A percentile compares a stretch with the other conserved stretches of the same genome.
Conservation (phyloP, 2,888 invertebrate species). For the Ormyrus pomaceus region DNA sequence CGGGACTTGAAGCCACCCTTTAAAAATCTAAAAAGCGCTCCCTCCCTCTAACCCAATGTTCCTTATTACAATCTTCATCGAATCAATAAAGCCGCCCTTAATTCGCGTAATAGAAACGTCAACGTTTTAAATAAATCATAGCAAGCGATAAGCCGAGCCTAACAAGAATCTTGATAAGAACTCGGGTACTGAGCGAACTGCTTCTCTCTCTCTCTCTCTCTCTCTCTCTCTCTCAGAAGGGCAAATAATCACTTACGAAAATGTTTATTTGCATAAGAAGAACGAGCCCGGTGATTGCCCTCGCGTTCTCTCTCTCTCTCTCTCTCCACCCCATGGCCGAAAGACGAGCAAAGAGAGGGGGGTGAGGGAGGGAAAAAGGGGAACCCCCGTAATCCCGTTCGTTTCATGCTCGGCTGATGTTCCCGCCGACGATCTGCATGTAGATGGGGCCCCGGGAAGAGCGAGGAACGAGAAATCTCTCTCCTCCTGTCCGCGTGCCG, state of each 20-base stretch:
- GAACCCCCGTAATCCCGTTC: constrained; percentile 7
- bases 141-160: constrained; percentile 27
- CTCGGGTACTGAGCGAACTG: neutral
- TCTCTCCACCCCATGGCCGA: constrained; percentile 3
- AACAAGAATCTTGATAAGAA: constrained; percentile 51
- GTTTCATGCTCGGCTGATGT: constrained; percentile 4
- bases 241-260: constrained; percentile 47
- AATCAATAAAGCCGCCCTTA: constrained; percentile 37
- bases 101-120: constrained; percentile 49
- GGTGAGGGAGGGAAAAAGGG: no score
- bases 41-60: no score
- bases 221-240: no score
- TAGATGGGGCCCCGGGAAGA: no score
- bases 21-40: no score
- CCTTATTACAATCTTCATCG: neutral
- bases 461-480: no score
- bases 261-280: constrained; percentile 51
- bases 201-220: no score
- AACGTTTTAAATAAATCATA: constrained; percentile 49
- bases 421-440: neutral
- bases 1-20: neutral
- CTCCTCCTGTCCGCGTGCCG: no score
- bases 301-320: neutral
- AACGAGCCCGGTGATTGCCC: constrained; percentile 17
- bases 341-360: no score